Conservation (phyloP, 2,888 invertebrate species). For the Apomyelois bistriatella region DNA sequence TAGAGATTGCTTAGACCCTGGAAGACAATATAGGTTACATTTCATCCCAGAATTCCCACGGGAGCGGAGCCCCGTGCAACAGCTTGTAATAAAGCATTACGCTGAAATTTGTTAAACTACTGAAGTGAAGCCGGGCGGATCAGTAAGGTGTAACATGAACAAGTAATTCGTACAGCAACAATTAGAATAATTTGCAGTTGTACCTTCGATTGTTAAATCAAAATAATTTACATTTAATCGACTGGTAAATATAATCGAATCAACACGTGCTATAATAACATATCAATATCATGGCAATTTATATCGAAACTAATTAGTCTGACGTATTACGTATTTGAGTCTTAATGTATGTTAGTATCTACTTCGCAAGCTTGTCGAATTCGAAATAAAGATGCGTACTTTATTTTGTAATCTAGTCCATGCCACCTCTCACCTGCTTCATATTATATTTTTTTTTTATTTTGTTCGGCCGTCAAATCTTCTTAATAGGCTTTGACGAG, state of each 20-base stretch:
- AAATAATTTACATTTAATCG: not conserved
- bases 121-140: too few relatives aligned
- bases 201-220: not conserved
- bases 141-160: too few relatives aligned
- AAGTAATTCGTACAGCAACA: not conserved
- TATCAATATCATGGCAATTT: not conserved
- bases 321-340: not conserved
- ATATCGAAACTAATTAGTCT: not conserved
- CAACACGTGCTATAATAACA: not conserved
- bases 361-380: conserved; percentile 4
- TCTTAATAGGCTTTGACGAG: not conserved
- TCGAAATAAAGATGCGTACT: not conserved
- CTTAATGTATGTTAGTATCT: not conserved
- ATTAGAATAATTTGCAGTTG: not conserved
- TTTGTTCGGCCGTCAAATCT: not conserved
- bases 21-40: too few relatives aligned
- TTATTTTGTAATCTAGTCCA: conserved; percentile 3
- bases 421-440: not conserved
- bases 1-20: too few relatives aligned
- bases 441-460: not conserved
- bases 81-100: too few relatives aligned
- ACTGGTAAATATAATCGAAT: not conserved
- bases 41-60: too few relatives aligned
- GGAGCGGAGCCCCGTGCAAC: too few relatives aligned
- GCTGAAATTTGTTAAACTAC: too few relatives aligned